A percentile compares a stretch with the other conserved stretches of the same genome.
phyloP scores from a whole-genome alignment of 2,113 vertebrate species.

The Pitta sordida region DNA sequence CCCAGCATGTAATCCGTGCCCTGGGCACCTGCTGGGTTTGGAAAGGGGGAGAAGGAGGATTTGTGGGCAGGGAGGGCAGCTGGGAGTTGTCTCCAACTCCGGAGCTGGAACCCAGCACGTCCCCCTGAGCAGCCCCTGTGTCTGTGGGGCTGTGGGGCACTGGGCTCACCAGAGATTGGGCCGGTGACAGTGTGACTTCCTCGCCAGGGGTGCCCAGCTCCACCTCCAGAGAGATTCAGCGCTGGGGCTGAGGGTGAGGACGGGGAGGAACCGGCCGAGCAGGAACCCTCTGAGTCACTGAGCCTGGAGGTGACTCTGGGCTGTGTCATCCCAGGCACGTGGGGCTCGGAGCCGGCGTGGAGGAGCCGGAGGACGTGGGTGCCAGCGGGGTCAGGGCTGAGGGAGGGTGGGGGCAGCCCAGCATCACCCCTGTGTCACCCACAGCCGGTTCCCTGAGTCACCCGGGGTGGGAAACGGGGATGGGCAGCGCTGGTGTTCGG shows the following conservation, averaged over 20 bases:
- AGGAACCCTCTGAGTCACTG: conserved; percentile 71
- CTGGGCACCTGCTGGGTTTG: not conserved
- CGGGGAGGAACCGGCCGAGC: conserved; percentile 51
- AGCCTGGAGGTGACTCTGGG: conserved; percentile 21
- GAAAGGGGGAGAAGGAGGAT: not conserved
- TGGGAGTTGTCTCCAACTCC: not conserved
- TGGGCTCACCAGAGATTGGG: not conserved
- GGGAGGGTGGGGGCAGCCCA: not conserved
- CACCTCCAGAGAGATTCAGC: not conserved
- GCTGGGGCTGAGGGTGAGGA: not conserved
- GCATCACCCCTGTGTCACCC: not conserved
- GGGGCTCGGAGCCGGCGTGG: not conserved
- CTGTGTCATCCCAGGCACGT: conserved; percentile 37
- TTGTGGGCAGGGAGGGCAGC: too few relatives aligned
- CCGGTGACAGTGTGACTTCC: not conserved
- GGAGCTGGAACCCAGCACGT: accelerated
- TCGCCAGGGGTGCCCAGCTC: not conserved
- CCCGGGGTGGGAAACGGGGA: not conserved
- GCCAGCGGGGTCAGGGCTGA: not conserved
- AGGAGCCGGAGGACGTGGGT: not conserved
- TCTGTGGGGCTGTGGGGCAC: not conserved
- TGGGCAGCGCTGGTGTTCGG: not conserved
- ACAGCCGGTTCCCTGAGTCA: conserved; percentile 8
- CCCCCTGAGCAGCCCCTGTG: accelerated
- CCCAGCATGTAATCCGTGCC: not conserved